phyloP scores from a whole-genome alignment of 2,888 invertebrate genomes.

The Dynastes grantii region DNA sequence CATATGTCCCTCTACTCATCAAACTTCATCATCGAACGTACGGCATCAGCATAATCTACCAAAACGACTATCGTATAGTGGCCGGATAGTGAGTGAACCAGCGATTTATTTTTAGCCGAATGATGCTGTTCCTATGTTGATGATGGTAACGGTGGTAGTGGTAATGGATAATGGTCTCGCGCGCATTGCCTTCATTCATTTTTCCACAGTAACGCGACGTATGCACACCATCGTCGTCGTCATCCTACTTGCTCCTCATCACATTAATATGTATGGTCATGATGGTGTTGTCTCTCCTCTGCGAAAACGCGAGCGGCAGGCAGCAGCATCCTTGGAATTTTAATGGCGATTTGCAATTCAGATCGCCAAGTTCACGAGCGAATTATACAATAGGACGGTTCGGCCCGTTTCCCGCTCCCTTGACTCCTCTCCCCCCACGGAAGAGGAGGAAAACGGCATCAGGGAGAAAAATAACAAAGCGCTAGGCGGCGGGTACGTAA shows the following conservation, averaged over 20 bases:
- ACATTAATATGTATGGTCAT: conserved; percentile 67
- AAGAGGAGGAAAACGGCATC: background rate
- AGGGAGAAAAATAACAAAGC: conserved; percentile 38
- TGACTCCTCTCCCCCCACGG: no score
- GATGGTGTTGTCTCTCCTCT: conserved; percentile 62
- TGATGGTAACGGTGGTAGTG: no score
- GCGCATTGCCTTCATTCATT: conserved; percentile 42
- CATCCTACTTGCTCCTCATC: background rate
- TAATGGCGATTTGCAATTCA: conserved; percentile 65
- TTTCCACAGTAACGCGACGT: conserved; percentile 55
- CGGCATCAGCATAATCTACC: no score
- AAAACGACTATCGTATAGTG: no score
- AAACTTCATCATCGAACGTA: background rate
- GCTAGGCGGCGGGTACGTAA: conserved; percentile 10
- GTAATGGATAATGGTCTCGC: no score
- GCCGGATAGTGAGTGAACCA: conserved; percentile 52
- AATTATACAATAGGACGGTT: conserved; percentile 34
- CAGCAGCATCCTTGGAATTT: conserved; percentile 65
- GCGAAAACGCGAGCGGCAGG: background rate
- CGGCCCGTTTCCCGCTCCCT: background rate
- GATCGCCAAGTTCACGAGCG: conserved; percentile 53
- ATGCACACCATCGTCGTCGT: conserved; percentile 34
- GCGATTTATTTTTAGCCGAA: conserved; percentile 61
- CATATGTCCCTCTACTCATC: background rate
- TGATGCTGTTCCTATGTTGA: conserved; percentile 54